Percentiles rank a stretch among this genome's conserved stretches.
These are phyloP conservation scores for Drosophila sulfurigaster DNA, from an alignment of 1,140 invertebrate species.

Conservation along the genomic window DNA sequence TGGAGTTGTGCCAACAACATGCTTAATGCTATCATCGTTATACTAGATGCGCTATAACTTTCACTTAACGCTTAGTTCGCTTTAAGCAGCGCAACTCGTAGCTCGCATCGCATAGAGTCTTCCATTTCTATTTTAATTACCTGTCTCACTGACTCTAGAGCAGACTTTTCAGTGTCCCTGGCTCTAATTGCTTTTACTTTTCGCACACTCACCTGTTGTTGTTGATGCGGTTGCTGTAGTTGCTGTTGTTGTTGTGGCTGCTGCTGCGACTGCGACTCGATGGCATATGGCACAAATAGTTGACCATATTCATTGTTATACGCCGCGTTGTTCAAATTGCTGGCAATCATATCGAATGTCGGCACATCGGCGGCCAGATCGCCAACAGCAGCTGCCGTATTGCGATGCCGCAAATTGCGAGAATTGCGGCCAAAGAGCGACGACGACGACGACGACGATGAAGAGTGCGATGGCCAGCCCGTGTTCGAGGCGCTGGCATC, in stretches of 20 bases:
- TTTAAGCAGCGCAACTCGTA: too few relatives aligned
- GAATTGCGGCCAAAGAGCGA: conserved; percentile 92
- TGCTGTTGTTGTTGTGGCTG: conserved; percentile 32
- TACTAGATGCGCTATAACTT: neutral
- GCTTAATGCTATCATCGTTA: neutral
- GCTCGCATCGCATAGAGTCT: neutral
- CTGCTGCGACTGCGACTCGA: conserved; percentile 30
- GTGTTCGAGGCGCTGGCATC: conserved; percentile 26
- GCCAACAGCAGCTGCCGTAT: conserved; percentile 9
- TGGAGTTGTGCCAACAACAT: neutral
- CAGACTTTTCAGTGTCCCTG: neutral
- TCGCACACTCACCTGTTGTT: conserved; percentile 68
- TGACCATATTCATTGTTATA: conserved; percentile 52
- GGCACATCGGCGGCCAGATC: conserved; percentile 2
- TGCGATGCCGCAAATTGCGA: conserved; percentile 89
- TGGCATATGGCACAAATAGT: conserved; percentile 38
- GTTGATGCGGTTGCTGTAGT: conserved; percentile 42
- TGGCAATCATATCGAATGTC: conserved; percentile 33
- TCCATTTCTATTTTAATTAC: conserved; percentile 5
- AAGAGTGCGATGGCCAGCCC: conserved; percentile 88
- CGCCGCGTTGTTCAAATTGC: conserved; percentile 32
- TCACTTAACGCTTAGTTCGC: too few relatives aligned
- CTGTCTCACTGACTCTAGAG: neutral
- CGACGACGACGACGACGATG: too few relatives aligned
- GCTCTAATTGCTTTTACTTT: conserved; percentile 12